Evolutionary conservation across 2,797 vertebrate genomes (phyloP).

Genomic region (Gila robusta): DNA sequence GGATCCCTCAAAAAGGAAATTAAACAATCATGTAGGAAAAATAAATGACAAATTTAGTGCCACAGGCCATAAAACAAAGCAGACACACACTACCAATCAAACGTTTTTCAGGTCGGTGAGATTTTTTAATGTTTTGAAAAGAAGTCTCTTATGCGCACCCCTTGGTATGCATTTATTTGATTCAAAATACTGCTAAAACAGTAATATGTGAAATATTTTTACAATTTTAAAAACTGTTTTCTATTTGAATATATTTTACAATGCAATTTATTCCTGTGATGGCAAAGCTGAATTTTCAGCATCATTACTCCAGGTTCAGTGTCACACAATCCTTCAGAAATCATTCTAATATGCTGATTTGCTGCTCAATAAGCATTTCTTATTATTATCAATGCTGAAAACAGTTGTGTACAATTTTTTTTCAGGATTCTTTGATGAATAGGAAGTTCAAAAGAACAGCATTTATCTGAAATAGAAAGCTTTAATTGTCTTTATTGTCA

Average conservation of each 20-base stretch:
- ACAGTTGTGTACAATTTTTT: background rate
- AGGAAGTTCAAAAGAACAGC: background rate
- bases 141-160: background rate
- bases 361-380: background rate
- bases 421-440: background rate
- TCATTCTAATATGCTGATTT: background rate
- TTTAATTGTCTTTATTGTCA: background rate
- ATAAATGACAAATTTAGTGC: background rate
- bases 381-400: background rate
- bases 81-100: background rate
- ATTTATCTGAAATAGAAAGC: background rate
- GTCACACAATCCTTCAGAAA: background rate
- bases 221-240: background rate
- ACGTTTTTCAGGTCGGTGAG: background rate
- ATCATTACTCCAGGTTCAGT: background rate
- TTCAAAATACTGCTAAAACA: background rate
- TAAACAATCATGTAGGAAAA: background rate
- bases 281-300: background rate
- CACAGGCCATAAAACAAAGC: background rate
- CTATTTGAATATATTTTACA: background rate
- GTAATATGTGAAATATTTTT: background rate
- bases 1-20: background rate
- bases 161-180: background rate
- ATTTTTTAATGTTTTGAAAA: background rate
- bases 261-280: background rate